Evolutionary conservation across 2,797 vertebrate species (phyloP), one percentile per base, ranked within the genome.

Genomic region (Corythornis leucogaster): DNA sequence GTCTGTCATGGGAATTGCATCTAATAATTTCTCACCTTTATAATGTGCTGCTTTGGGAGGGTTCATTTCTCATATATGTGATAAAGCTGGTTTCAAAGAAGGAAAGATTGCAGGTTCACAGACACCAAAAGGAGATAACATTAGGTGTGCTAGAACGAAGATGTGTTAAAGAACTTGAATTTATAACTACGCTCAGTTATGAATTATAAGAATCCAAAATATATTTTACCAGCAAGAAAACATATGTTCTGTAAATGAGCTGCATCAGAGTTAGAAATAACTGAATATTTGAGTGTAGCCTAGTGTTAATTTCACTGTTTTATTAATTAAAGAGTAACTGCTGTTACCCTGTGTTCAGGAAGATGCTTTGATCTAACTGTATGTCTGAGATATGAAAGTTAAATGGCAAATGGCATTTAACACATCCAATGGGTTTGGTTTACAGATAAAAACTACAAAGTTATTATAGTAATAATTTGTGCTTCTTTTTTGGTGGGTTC

Each of bases 281-380:
- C 24, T 80, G 35, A 66, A 59, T 68, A 48, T 40, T 11, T 20
- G 18, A 42, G 18, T 55, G n/a, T 28, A 38, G 30, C 54, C 9
- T 26, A 57, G 17, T 4, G 1, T 54, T 87, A 80, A 80, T 92
- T 87, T 82, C 38, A 63, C 43, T 73, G 22, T 16, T 71, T 66
- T 45, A 40, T 90, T 95, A 91, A 85, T 94, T 89, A 80, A 82
- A 80, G 50, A 78, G 28, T 85, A 64, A 45, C 31, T 76, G 46
- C 73, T 93, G 58, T 89, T 61, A 55, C 25, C 8, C 15, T 45
- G 55, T 43, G 25, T 40, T 91, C 15, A 63, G 68, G 57, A 89
- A 70, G 48, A 24, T 63, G 45, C 82, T 92, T 93, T 95, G 78
- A 95, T 89, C 67, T 87, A 35, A 30, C 40, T 59, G 14, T 15